Base-by-base conservation (phyloP, 2,113 vertebrate species). In the Epinephelus lanceolatus region DNA sequence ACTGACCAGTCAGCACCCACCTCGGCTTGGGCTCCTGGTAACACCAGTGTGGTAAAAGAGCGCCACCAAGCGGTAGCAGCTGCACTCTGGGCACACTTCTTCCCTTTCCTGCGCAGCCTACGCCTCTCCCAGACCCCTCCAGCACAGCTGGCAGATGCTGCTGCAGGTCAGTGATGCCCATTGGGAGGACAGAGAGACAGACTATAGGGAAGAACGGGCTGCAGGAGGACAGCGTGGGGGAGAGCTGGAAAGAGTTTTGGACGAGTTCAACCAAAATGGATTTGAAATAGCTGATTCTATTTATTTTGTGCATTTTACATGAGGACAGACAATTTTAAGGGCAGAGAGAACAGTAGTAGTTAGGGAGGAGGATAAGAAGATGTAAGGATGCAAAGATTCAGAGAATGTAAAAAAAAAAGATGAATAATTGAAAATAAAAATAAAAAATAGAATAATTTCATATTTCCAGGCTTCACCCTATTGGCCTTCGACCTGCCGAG, bases 21-120 rank as follows among this genome's bases (percentile, higher is more conserved):
- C 80, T 71, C 40, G 17, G 92, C 89, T 84, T 76, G 93, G 62
- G 68, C 81, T 11, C 94, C 94, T 62, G 73, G 91, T 63, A 92
- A 93, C 91, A 92, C 87, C 94, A 96, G 87, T 76, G 92, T 81
- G 81, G 96, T 95, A 93, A 98, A 96, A 97, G 98, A 99, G 96
- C 95, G 93, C 96, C 98, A 99, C 95, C 97, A 98, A 94, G 97
- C 97, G 89, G 96, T 97, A 4, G 96, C 97, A 69, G 81, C 86
- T 2, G 95, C 96, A 15, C 96, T 99, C 15, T 99, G 98, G 98
- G 95, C 87, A 27, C 97, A 99, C 88, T 98, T 99, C 93, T 98
- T 98, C 82, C 96, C 97, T 5, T 98, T 96, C 90, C 88, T 99
- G 88, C 97, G 96, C 88, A 96, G 95, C 90, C 95, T 97, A 81